These are phyloP conservation scores for Hymenochirus boettgeri DNA, from an alignment of 2,113 vertebrate species.

Conservation along the genomic window DNA sequence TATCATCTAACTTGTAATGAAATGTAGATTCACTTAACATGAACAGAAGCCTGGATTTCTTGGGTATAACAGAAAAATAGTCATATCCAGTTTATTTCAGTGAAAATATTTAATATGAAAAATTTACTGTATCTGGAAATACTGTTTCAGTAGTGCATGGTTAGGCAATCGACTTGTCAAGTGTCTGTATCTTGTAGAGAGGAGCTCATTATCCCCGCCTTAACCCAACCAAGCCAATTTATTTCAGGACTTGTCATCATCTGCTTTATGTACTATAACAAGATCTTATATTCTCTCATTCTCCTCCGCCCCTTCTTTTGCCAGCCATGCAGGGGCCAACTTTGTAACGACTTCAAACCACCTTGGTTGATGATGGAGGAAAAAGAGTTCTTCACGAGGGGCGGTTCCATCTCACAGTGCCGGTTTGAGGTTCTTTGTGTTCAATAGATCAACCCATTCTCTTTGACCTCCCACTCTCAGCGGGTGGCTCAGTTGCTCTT, in stretches of 20 bases:
- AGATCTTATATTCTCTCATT: conserved; percentile 32
- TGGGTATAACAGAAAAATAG: neutral
- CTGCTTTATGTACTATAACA: conserved; percentile 41
- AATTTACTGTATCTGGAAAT: conserved; percentile 3
- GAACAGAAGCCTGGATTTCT: too few species aligned
- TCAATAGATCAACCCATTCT: conserved; percentile 33
- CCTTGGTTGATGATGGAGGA: conserved; percentile 40
- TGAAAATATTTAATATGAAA: neutral
- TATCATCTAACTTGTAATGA: too few species aligned
- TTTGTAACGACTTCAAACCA: conserved; percentile 41
- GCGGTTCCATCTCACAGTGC: conserved; percentile 38
- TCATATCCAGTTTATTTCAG: neutral
- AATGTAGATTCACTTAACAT: too few species aligned
- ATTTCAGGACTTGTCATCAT: conserved; percentile 39
- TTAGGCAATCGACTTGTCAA: conserved; percentile 37
- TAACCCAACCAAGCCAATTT: conserved; percentile 43
- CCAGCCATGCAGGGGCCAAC: conserved; percentile 36
- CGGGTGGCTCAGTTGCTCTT: conserved; percentile 33
- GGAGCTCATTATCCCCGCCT: conserved; percentile 43
- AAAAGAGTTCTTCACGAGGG: conserved; percentile 38
- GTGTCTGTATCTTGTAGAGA: conserved; percentile 34
- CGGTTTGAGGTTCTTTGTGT: conserved; percentile 33
- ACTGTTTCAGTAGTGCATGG: conserved; percentile 29
- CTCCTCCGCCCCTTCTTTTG: conserved; percentile 40
- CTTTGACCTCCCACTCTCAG: conserved; percentile 41